Conservation (phyloP, 2,113 vertebrate species). For the Petaurus breviceps region DNA sequence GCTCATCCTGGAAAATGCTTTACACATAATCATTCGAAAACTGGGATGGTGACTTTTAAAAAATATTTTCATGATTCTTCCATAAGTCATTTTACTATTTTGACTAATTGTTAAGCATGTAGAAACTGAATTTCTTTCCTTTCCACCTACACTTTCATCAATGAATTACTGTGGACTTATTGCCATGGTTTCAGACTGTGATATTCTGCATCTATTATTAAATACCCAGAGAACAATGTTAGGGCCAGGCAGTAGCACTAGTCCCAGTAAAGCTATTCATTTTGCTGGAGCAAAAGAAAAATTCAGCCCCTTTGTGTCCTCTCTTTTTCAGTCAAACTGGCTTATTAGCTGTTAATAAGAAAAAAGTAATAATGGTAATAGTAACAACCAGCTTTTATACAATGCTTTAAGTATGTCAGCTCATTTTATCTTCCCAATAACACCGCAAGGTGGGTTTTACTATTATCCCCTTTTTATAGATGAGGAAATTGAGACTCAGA, state of each 20-base stretch:
- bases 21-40: constrained; percentile 49
- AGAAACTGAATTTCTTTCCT: constrained; percentile 62
- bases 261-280: not conserved
- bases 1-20: constrained; percentile 19
- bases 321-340: not conserved
- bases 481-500: not conserved
- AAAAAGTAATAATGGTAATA: not conserved
- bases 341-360: not conserved
- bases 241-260: not conserved
- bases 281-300: constrained; percentile 4
- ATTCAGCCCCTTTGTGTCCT: not conserved
- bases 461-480: not conserved
- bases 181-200: constrained; percentile 54
- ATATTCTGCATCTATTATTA: constrained; percentile 37
- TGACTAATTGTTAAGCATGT: constrained; percentile 48
- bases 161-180: constrained; percentile 65
- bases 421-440: not conserved
- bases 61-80: constrained; percentile 50
- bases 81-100: constrained; percentile 57
- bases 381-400: not conserved
- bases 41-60: constrained; percentile 29
- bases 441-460: not conserved
- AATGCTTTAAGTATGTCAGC: not conserved
- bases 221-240: constrained; percentile 32
- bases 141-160: constrained; percentile 36